Evolutionary conservation across 2,888 invertebrate genomes (phyloP).

Genomic region (Hirtodrosophila confusa): DNA sequence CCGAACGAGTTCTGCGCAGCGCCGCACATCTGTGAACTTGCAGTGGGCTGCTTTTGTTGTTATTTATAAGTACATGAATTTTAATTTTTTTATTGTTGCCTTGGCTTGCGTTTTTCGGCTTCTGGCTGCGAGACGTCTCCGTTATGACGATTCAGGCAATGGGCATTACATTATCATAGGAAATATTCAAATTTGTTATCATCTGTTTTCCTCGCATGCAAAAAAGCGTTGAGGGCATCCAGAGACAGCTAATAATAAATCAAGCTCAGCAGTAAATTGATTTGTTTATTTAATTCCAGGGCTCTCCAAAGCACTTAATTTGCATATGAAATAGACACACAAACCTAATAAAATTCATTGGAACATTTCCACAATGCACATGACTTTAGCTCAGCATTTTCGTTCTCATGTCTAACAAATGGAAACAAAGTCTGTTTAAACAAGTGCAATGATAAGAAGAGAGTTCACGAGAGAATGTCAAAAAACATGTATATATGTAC

Average conservation of each 20-base stretch:
- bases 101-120: conserved; percentile 1
- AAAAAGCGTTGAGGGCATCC: background rate
- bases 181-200: conserved; percentile 42
- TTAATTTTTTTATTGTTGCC: background rate
- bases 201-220: conserved; percentile 22
- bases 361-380: conserved; percentile 1
- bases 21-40: background rate
- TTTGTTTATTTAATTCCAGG: conserved; percentile 8
- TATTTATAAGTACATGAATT: conserved; percentile 4
- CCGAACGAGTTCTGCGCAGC: conserved; percentile 45
- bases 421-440: conserved; percentile 38
- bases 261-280: background rate
- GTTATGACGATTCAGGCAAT: conserved; percentile 40
- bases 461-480: conserved; percentile 1
- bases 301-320: conserved; percentile 11
- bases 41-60: conserved; percentile 3
- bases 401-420: conserved; percentile 1
- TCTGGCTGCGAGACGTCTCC: conserved; percentile 40
- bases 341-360: background rate
- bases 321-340: conserved; percentile 28
- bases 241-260: background rate
- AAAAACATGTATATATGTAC: conserved; percentile 10
- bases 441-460: conserved; percentile 41
- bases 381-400: conserved; percentile 1
- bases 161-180: conserved; percentile 12